Percentiles rank a stretch among this genome's conserved stretches.
Evolutionary conservation across 2,888 invertebrate genomes (phyloP).

Genomic region (Noctua fimbriata): DNA sequence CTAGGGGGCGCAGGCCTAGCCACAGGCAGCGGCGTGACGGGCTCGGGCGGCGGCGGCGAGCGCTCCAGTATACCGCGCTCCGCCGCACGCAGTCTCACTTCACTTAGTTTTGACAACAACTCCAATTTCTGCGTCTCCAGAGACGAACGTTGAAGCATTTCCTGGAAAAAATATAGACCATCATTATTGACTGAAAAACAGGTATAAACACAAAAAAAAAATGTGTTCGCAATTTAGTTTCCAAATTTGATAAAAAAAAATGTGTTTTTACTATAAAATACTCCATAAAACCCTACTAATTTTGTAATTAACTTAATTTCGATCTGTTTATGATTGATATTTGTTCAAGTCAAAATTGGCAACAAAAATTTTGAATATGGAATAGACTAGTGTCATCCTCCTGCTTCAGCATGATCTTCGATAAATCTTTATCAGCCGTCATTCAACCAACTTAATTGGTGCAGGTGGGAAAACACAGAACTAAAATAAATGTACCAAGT

Average conservation of each 20-base stretch:
- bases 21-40: constrained; percentile 73
- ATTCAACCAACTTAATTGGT: too few relatives aligned
- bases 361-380: not conserved
- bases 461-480: too few relatives aligned
- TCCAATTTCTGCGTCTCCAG: constrained; percentile 98
- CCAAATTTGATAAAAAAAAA: not conserved
- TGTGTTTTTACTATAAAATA: not conserved
- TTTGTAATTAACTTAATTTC: not conserved
- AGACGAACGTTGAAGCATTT: constrained; percentile 96
- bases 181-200: not conserved
- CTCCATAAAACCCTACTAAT: not conserved
- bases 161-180: constrained; percentile 86
- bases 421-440: not conserved
- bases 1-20: constrained; percentile 85
- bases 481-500: too few relatives aligned
- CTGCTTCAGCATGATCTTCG: not conserved
- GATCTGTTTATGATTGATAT: not conserved
- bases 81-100: constrained; percentile 96
- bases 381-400: not conserved
- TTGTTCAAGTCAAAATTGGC: not conserved
- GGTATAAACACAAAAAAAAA: not conserved
- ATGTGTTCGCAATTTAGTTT: not conserved
- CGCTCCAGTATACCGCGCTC: constrained; percentile 97
- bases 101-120: constrained; percentile 97
- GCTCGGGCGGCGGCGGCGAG: constrained; percentile 84